These are phyloP conservation scores for human (Homo sapiens) DNA, from an alignment of 2,113 vertebrate species.

Conservation along the genomic window GRCh38 chr3:131218001-131218500, in stretches of 20 bases:
- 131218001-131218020: neutral
- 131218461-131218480: neutral
- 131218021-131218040: neutral
- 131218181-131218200: neutral
- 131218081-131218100: neutral
- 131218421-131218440: neutral
- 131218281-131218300: too few species aligned
- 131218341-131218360: neutral
- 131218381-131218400: neutral
- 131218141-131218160: neutral
- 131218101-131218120: neutral
- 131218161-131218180: neutral
- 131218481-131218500: neutral
- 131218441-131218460: neutral
- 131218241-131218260: neutral
- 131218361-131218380: neutral
- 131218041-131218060: neutral
- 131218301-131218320: neutral
- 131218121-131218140: neutral
- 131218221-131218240: neutral
- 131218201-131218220: neutral
- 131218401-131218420: too few species aligned
- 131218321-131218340: neutral
- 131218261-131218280: neutral
- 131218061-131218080: neutral